phyloP scores from a whole-genome alignment of 2,888 invertebrate species.

The Protodeltote pygarga region DNA sequence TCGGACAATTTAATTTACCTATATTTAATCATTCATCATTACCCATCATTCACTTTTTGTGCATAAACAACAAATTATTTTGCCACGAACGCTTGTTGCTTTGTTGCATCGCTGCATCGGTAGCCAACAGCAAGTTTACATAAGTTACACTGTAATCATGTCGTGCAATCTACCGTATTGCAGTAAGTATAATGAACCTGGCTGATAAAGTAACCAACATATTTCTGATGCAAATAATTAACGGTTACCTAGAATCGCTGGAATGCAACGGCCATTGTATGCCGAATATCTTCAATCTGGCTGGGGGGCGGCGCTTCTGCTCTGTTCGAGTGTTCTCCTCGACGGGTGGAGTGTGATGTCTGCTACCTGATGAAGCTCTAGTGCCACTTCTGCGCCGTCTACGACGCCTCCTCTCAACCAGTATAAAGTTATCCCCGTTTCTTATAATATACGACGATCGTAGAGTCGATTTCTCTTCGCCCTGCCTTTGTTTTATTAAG shows the following conservation, averaged over 20 bases:
- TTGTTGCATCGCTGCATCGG: constrained; percentile 42
- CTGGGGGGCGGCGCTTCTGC: constrained; percentile 81
- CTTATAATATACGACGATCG: constrained; percentile 83
- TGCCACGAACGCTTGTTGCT: constrained; percentile 44
- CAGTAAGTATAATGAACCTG: constrained; percentile 47
- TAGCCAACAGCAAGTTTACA: constrained; percentile 51
- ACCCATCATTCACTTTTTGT: constrained; percentile 31
- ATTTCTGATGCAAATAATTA: constrained; percentile 36
- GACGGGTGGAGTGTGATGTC: constrained; percentile 81
- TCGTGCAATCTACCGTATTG: constrained; percentile 57
- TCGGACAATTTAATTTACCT: constrained; percentile 41
- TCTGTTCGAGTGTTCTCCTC: constrained; percentile 78
- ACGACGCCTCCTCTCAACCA: constrained; percentile 81
- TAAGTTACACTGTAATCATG: constrained; percentile 52
- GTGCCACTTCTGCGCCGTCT: constrained; percentile 81
- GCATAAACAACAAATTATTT: constrained; percentile 32
- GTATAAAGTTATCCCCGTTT: constrained; percentile 84
- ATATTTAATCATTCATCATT: constrained; percentile 35
- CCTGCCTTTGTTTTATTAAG: constrained; percentile 82
- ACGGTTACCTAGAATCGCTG: constrained; percentile 79
- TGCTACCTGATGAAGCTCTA: constrained; percentile 78
- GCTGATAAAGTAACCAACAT: constrained; percentile 38
- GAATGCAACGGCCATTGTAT: constrained; percentile 86
- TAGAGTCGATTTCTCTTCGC: constrained; percentile 82
- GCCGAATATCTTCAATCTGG: constrained; percentile 81